Evolutionary conservation across 2,888 invertebrate genomes (phyloP).

Genomic region (Macrosoma leucophasiata): DNA sequence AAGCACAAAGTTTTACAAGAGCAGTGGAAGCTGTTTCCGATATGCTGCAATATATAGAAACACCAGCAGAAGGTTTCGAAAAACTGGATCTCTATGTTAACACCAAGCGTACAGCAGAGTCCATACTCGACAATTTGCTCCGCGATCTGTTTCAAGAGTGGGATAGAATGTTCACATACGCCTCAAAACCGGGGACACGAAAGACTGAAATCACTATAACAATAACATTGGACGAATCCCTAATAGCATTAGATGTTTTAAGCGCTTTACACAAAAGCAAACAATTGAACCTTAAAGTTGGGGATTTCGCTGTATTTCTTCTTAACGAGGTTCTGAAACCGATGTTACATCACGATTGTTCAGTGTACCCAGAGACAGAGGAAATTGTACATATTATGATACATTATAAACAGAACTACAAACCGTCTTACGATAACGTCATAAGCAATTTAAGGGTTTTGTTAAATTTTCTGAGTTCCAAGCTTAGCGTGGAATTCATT

Average conservation of each 20-base stretch:
- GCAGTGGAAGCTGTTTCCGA: conserved; percentile 70
- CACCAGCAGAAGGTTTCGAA: conserved; percentile 65
- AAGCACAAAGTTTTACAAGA: conserved; percentile 46
- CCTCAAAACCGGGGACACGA: conserved; percentile 33
- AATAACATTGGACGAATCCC: conserved; percentile 47
- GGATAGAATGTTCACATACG: conserved; percentile 63
- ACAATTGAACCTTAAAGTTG: conserved; percentile 63
- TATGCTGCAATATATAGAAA: conserved; percentile 57
- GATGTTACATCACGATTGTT: conserved; percentile 67
- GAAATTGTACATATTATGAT: conserved; percentile 49
- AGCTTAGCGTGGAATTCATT: conserved; percentile 66
- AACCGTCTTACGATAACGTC: conserved; percentile 69
- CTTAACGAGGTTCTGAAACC: conserved; percentile 74
- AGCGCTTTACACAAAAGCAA: conserved; percentile 55
- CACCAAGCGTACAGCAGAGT: conserved; percentile 58
- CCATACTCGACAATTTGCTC: conserved; percentile 60
- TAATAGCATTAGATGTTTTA: conserved; percentile 43
- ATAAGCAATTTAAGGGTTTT: conserved; percentile 73
- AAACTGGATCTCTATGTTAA: conserved; percentile 68
- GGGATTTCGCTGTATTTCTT: conserved; percentile 75
- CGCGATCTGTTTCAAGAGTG: conserved; percentile 65
- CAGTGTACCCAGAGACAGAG: conserved; percentile 55
- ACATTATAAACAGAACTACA: conserved; percentile 50
- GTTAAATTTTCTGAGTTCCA: conserved; percentile 74
- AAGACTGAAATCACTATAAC: conserved; percentile 47